Evolutionary conservation across 2,888 invertebrate genomes (phyloP).

Genomic region (Scaptomyza flava): DNA sequence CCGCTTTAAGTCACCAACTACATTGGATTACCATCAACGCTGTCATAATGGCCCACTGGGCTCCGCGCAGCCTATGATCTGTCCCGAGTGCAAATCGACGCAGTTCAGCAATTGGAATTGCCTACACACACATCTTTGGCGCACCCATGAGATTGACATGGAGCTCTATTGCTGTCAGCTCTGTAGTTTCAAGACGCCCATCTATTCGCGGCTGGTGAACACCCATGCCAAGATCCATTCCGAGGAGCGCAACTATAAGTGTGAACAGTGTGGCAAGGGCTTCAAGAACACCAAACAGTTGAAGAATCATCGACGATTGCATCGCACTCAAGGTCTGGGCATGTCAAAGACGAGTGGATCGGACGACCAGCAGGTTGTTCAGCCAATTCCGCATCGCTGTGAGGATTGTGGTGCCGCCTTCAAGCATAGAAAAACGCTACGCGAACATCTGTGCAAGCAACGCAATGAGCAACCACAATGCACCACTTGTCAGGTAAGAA

Average conservation of each 20-base stretch:
- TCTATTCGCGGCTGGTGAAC: conserved; percentile 89
- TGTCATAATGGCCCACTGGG: conserved; percentile 75
- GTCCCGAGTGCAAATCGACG: conserved; percentile 88
- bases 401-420: conserved; percentile 81
- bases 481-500: conserved; percentile 52
- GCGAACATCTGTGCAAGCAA: conserved; percentile 86
- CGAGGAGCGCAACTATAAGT: conserved; percentile 86
- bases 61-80: conserved; percentile 82
- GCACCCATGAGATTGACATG: conserved; percentile 90
- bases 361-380: background rate
- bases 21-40: conserved; percentile 81
- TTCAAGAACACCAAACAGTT: conserved; percentile 93
- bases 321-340: conserved; percentile 84
- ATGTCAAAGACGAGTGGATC: conserved; percentile 39
- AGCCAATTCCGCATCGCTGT: conserved; percentile 83
- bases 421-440: conserved; percentile 84
- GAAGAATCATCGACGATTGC: conserved; percentile 89
- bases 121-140: conserved; percentile 92
- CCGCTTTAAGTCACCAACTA: conserved; percentile 80
- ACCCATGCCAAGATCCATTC: conserved; percentile 91
- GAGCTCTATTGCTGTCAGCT: conserved; percentile 91
- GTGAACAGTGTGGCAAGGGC: conserved; percentile 89
- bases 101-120: conserved; percentile 87
- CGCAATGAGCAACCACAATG: conserved; percentile 85
- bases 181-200: conserved; percentile 90